These are phyloP conservation scores for Hydrophis major DNA, from an alignment of 2,797 vertebrate species.

Conservation along the genomic window DNA sequence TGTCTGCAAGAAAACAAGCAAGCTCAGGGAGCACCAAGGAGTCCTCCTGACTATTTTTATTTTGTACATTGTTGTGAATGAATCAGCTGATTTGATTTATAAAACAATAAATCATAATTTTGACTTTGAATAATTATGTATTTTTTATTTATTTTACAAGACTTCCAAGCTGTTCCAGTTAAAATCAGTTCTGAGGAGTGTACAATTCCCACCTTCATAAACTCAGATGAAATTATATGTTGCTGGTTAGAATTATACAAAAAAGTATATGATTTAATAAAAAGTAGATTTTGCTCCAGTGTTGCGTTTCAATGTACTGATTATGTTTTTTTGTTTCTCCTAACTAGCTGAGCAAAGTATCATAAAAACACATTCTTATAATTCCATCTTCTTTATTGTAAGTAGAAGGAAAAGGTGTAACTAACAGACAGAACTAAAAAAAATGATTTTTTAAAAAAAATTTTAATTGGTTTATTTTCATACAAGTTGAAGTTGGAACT, in stretches of 20 bases:
- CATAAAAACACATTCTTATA: constrained; percentile 8
- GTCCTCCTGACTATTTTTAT: neutral
- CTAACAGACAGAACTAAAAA: neutral
- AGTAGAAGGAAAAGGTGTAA: neutral
- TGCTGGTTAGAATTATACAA: neutral
- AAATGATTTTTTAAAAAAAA: neutral
- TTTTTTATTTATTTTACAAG: neutral
- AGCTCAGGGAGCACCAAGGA: no score
- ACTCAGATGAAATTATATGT: neutral
- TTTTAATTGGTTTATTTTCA: neutral
- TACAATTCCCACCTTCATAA: neutral
- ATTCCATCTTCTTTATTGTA: neutral
- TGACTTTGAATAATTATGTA: neutral
- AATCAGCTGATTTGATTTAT: neutral
- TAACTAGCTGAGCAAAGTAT: neutral
- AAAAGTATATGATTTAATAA: neutral
- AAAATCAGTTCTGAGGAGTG: neutral
- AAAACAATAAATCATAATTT: neutral
- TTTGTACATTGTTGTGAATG: neutral
- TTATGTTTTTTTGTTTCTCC: neutral
- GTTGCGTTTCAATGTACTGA: neutral
- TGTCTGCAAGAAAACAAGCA: no score
- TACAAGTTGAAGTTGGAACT: neutral
- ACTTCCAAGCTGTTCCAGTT: neutral
- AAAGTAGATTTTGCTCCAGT: neutral